Evolutionary conservation across 64 coral and sea anemone genomes (phyloP), one percentile per base, ranked within the genome.

Genomic region (Pocillopora verrucosa): DNA sequence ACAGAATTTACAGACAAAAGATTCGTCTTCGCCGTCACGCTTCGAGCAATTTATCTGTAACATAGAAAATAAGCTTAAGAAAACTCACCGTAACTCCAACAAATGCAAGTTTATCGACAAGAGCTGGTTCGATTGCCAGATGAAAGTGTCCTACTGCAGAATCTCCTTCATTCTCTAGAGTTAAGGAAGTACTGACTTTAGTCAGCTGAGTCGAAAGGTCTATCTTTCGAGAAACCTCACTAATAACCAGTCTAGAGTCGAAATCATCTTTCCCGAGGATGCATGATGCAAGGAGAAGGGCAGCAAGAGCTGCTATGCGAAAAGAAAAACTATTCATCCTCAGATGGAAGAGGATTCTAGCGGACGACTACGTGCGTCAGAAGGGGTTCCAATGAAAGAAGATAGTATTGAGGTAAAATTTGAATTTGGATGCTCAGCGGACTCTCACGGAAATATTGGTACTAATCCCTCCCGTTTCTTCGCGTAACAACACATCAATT

Each of bases 211-310:
- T 91, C 17, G 92, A 77, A 88, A 97, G 95, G 64, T 97, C 95
- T 93, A 97, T 97, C 92, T 97, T 97, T 45, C 95, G 83, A 94
- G 95, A 93, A 93, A 91, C 92, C 78, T 88, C 89, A 58, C 30
- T 87, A 73, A 91, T 91, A 62, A 88, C 60, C 59, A 97, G 74
- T 79, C 91, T 91, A 24, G 76, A 64, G 70, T 97, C 78, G 36
- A 93, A 74, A 87, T 97, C 95, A 81, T 83, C 83, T 64, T 94
- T 84, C 77, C 74, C 95, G 17, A 84, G 36, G 30, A 84, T 91
- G 11, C 73, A 89, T 16, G 75, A 62, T 58, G 90, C 84, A 94
- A 97, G 56, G 79, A 90, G 79, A 34, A 93, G 91, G 41, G 88
- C 92, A 90, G 76, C 68, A 73, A 96, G 22, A 10, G 90, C 77